These are phyloP conservation scores for Caenorhabditis becei DNA, from an alignment of 2,888 invertebrate species.

Conservation along the genomic window DNA sequence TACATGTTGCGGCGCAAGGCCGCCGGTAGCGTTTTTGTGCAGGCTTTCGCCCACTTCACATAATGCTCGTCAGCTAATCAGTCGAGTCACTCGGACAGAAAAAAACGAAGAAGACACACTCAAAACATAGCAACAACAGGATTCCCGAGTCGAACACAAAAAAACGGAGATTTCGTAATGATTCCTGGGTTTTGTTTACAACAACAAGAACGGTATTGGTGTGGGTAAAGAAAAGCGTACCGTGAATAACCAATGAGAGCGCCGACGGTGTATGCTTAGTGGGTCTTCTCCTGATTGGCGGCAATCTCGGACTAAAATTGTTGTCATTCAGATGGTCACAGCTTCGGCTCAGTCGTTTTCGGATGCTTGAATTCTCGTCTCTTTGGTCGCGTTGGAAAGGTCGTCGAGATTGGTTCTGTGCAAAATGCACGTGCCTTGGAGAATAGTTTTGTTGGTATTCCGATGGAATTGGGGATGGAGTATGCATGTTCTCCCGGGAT, in stretches of 20 bases:
- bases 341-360: constrained; percentile 65
- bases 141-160: constrained; percentile 9
- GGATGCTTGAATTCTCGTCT: constrained; percentile 50
- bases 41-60: constrained; percentile 42
- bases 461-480: constrained; percentile 50
- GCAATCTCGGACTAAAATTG: constrained; percentile 66
- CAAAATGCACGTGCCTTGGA: constrained; percentile 61
- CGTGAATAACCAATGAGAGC: constrained; percentile 46
- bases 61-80: constrained; percentile 47
- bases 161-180: no score
- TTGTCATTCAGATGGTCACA: constrained; percentile 67
- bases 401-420: constrained; percentile 42
- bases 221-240: constrained; percentile 32
- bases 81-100: background rate
- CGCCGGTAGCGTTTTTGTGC: constrained; percentile 23
- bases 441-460: constrained; percentile 44
- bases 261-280: constrained; percentile 60
- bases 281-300: constrained; percentile 68
- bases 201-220: background rate
- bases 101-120: constrained; percentile 18
- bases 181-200: background rate
- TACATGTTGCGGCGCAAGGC: constrained; percentile 38
- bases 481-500: constrained; percentile 59
- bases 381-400: constrained; percentile 49
- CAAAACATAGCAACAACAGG: constrained; percentile 30